phyloP scores from a whole-genome alignment of 2,113 vertebrate genomes.

The Thalassoma bifasciatum region DNA sequence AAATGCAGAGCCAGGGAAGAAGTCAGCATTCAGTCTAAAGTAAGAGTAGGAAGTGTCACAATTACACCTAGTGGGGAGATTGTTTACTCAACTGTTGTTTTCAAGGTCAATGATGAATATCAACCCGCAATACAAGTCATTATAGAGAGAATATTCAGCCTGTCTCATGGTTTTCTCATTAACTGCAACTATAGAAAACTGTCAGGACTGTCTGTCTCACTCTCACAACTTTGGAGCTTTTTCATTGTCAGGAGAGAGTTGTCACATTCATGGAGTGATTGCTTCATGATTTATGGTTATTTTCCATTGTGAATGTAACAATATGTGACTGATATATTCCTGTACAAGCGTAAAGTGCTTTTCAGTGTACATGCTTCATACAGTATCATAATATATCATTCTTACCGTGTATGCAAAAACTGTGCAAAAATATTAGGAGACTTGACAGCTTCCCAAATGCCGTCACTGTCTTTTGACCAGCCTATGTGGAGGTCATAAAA shows the following conservation, averaged over 20 bases:
- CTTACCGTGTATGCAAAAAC: background rate
- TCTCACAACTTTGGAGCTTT: background rate
- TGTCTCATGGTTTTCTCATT: slow-evolving; percentile 7
- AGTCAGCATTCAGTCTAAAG: background rate
- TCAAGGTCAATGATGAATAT: slow-evolving; percentile 14
- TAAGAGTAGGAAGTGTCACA: background rate
- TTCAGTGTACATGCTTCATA: background rate
- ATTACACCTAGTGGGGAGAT: slow-evolving; percentile 4
- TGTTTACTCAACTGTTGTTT: slow-evolving; percentile 11
- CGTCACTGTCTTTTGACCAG: too few species aligned
- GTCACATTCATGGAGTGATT: background rate
- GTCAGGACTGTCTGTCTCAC: background rate
- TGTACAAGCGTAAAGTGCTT: background rate
- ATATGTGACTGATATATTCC: background rate
- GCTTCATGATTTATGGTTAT: background rate
- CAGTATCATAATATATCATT: too few species aligned
- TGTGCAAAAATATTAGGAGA: background rate
- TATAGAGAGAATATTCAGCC: background rate
- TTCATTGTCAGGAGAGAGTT: background rate
- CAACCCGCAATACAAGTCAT: slow-evolving; percentile 7
- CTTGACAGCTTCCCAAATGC: too few species aligned
- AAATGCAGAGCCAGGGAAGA: slow-evolving; percentile 4
- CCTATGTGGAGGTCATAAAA: too few species aligned
- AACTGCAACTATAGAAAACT: background rate
- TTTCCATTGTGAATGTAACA: background rate